Conservation (phyloP, 2,888 invertebrate genomes). For the Calliphora vomitoria region DNA sequence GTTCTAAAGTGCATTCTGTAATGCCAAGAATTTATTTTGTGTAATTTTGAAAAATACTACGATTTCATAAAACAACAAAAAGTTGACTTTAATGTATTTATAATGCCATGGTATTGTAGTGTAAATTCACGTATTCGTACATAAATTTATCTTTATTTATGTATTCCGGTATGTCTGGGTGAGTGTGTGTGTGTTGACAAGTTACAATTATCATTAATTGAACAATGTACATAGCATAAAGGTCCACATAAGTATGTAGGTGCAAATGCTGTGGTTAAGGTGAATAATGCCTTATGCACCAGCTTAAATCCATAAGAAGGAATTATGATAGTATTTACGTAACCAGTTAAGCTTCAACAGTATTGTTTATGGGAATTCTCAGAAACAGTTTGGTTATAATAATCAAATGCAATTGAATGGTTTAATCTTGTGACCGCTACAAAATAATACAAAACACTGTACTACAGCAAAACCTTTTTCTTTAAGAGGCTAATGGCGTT, state of each 20-base stretch:
- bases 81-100: background rate
- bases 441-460: too few relatives aligned
- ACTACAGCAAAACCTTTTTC: too few relatives aligned
- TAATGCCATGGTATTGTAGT: background rate
- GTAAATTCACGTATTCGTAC: background rate
- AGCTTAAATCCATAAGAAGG: background rate
- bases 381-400: too few relatives aligned
- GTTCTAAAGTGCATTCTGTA: background rate
- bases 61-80: background rate
- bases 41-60: background rate
- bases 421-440: too few relatives aligned
- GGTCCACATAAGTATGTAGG: background rate
- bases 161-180: too few relatives aligned
- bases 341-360: too few relatives aligned
- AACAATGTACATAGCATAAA: background rate
- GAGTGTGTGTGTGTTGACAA: background rate
- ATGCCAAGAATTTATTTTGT: background rate
- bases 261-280: background rate
- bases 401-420: too few relatives aligned
- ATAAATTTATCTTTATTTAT: background rate
- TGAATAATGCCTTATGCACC: background rate
- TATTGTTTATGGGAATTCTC: too few relatives aligned
- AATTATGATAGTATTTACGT: too few relatives aligned
- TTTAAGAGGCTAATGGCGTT: too few relatives aligned
- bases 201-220: conserved; percentile 7